A percentile compares a stretch with the other conserved stretches of the same genome.
These are phyloP conservation scores for Drosophila mimica DNA, from an alignment of 2,888 invertebrate species.

Conservation along the genomic window DNA sequence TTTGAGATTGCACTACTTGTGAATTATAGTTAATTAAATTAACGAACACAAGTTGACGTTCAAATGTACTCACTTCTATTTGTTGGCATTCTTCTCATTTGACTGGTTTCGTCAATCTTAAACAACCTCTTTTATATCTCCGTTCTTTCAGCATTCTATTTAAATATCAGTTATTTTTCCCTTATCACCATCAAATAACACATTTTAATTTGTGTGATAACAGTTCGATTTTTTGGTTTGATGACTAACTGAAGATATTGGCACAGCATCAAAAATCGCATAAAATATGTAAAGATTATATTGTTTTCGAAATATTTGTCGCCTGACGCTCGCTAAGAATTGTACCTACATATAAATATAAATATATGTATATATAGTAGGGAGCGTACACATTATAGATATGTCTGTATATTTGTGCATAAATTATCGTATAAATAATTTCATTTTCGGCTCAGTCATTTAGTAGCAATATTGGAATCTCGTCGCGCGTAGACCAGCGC, in stretches of 20 bases:
- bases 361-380: slow-evolving; percentile 19
- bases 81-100: not conserved
- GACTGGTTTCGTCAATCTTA: slow-evolving; percentile 17
- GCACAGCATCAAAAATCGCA: not conserved
- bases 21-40: not conserved
- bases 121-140: slow-evolving; percentile 32
- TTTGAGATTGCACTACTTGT: slow-evolving; percentile 32
- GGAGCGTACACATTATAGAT: slow-evolving; percentile 46
- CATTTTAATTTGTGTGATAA: slow-evolving; percentile 37
- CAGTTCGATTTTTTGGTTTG: not conserved
- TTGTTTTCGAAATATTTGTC: slow-evolving; percentile 55
- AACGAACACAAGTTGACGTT: not conserved
- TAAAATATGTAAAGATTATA: not conserved
- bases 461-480: slow-evolving; percentile 68
- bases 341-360: slow-evolving; percentile 6
- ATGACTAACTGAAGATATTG: slow-evolving; percentile 8
- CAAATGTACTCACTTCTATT: slow-evolving; percentile 31
- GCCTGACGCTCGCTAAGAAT: slow-evolving; percentile 47
- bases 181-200: slow-evolving; percentile 34
- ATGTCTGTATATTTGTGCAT: slow-evolving; percentile 22
- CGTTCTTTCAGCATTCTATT: slow-evolving; percentile 12
- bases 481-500: slow-evolving; percentile 40
- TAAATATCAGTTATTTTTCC: not conserved
- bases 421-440: slow-evolving; percentile 70
- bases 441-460: slow-evolving; percentile 62